These are phyloP conservation scores for Columba janthina DNA, from an alignment of 2,113 vertebrate species.

Conservation along the genomic window DNA sequence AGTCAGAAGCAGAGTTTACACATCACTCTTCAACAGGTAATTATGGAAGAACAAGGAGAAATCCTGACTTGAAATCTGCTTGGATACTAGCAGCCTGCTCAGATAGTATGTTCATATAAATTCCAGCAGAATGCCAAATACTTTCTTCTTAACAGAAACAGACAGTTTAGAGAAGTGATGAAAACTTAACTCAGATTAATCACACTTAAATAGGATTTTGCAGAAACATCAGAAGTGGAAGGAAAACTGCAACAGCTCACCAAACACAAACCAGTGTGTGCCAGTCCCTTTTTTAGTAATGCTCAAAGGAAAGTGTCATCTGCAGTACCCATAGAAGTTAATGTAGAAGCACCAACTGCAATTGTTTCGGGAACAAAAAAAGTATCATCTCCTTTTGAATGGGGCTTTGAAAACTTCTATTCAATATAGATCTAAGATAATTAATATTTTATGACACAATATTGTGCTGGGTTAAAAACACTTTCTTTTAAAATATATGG, in stretches of 20 bases:
- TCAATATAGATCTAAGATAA: not conserved
- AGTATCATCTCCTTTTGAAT: not conserved
- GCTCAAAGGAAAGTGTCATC: not conserved
- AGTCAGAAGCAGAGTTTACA: not conserved
- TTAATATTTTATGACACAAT: not conserved
- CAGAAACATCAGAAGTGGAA: not conserved
- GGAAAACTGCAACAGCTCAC: not conserved
- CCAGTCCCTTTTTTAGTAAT: not conserved
- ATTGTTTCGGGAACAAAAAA: not conserved
- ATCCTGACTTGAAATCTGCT: not conserved
- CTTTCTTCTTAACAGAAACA: not conserved
- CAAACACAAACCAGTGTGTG: not conserved
- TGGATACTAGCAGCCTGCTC: not conserved
- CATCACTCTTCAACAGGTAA: not conserved
- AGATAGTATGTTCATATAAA: not conserved
- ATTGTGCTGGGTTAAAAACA: not conserved
- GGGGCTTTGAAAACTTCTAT: not conserved
- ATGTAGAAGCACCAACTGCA: not conserved
- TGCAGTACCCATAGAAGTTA: not conserved
- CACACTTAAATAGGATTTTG: not conserved
- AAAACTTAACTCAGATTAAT: not conserved
- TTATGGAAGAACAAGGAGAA: not conserved
- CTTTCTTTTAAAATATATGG: not conserved
- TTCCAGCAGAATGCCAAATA: not conserved
- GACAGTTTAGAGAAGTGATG: not conserved